phyloP scores from a whole-genome alignment of 2,888 invertebrate genomes.

The Cheilosia soror region DNA sequence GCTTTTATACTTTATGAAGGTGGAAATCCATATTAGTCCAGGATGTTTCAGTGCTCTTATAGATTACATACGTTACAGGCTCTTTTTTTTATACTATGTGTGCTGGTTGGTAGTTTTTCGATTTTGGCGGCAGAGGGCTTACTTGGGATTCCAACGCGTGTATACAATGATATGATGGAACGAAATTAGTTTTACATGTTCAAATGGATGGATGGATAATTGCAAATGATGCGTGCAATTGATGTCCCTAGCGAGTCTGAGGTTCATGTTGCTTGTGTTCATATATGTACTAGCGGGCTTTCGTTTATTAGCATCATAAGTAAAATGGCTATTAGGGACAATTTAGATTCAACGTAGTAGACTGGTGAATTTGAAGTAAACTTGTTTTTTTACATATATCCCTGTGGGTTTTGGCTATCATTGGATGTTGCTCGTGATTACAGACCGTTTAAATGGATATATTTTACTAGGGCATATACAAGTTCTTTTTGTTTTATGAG shows the following conservation, averaged over 20 bases:
- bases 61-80: conserved; percentile 35
- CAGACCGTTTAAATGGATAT: conserved; percentile 22
- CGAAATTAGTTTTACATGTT: conserved; percentile 67
- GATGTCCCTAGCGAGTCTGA: conserved; percentile 23
- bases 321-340: conserved; percentile 27
- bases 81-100: conserved; percentile 4
- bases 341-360: conserved; percentile 4
- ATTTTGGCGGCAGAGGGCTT: background rate
- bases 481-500: conserved; percentile 1
- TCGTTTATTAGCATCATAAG: conserved; percentile 52
- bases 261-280: background rate
- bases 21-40: conserved; percentile 74
- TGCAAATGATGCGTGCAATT: conserved; percentile 70
- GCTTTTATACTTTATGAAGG: conserved; percentile 75
- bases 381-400: conserved; percentile 20
- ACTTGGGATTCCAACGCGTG: conserved; percentile 23
- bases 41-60: conserved; percentile 32
- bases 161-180: conserved; percentile 56
- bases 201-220: conserved; percentile 64
- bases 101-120: conserved; percentile 11
- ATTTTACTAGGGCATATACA: background rate
- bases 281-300: conserved; percentile 5
- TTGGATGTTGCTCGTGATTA: background rate
- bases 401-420: background rate
- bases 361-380: conserved; percentile 36